Base-by-base conservation (phyloP, 2,113 vertebrate species). In the Xenotilapia leptura region DNA sequence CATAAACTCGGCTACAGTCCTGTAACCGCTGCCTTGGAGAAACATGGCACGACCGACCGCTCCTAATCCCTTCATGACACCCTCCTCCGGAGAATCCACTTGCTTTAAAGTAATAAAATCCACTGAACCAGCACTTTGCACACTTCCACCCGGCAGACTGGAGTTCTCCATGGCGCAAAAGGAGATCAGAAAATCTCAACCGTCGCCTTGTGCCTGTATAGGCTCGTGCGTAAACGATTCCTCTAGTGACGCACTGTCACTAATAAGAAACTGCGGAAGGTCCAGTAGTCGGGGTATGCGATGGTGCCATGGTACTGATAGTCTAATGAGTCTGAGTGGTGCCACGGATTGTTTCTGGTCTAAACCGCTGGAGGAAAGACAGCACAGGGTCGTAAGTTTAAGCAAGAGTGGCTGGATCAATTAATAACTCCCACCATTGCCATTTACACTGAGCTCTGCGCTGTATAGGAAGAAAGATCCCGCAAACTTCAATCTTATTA, bases 141-240 rank as follows among this genome's bases (percentile, higher is more conserved):
- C 84, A 23, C 82, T 83, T 19, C n/a, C 84, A 4, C 79, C 87
- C n/a, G 45, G 9, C 79, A 68, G 62, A 80, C 92, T 95, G 83
- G 93, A 90, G 88, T 92, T 95, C 45, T 95, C 94, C 96, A 97
- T 97, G 73, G 87, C 87, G 83, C 92, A 92, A 91, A 91, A 89
- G 56, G 86, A 92, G 89, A 73, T 73, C 51, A 21, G 60, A 85
- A 28, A n/a, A 53, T 86, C 68, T 79, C 86, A 85, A 68, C 82
- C 28, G 79, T 80, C 53, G 21, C 65, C 56, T 51, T 88, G 36
- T 75, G 83, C 45, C 65, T 83, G 54, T n/a, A 45, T 36, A 79
- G 83, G 86, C 38, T 82, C 75, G 92, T 87, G 94, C 90, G 89
- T 93, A 89, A 93, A 82, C 79, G 90, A 56, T 9, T 88, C 90